These are phyloP conservation scores for Drosophila nebulosa DNA, from an alignment of 1,140 invertebrate species.

Conservation along the genomic window DNA sequence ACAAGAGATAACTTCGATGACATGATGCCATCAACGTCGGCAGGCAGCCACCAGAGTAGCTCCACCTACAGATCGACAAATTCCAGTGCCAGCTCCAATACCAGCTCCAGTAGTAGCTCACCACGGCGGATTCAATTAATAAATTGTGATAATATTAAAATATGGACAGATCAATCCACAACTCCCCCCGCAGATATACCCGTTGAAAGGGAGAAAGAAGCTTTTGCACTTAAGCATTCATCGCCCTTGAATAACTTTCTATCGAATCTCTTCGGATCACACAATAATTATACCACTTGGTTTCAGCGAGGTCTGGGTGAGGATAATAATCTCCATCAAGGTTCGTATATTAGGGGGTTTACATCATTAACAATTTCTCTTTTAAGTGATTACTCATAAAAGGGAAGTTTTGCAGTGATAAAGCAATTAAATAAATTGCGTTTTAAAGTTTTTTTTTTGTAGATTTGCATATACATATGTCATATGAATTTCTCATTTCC, in stretches of 20 bases:
- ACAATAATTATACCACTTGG: constrained; percentile 68
- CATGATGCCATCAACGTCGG: constrained; percentile 13
- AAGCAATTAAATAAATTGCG: too few species aligned
- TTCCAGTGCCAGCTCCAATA: constrained; percentile 29
- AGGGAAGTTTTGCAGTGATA: too few species aligned
- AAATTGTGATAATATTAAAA: constrained; percentile 76
- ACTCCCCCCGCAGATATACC: constrained; percentile 5
- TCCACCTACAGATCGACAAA: constrained; percentile 13
- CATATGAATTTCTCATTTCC: too few species aligned
- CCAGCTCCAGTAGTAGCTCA: constrained; percentile 22
- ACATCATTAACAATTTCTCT: too few species aligned
- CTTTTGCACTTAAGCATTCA: constrained; percentile 17
- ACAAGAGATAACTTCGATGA: not conserved
- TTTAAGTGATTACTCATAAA: too few species aligned
- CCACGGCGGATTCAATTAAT: constrained; percentile 59
- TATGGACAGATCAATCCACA: constrained; percentile 69
- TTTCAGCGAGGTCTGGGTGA: constrained; percentile 38
- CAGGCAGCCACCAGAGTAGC: constrained; percentile 7
- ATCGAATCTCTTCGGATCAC: constrained; percentile 56
- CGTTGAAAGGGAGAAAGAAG: not conserved
- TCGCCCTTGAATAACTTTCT: constrained; percentile 58
- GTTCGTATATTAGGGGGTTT: not conserved
- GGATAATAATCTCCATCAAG: not conserved
- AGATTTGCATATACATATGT: not conserved
- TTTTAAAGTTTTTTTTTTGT: too few species aligned